Base-by-base conservation (phyloP, 2,113 vertebrate species). In the Leucosticte australis region DNA sequence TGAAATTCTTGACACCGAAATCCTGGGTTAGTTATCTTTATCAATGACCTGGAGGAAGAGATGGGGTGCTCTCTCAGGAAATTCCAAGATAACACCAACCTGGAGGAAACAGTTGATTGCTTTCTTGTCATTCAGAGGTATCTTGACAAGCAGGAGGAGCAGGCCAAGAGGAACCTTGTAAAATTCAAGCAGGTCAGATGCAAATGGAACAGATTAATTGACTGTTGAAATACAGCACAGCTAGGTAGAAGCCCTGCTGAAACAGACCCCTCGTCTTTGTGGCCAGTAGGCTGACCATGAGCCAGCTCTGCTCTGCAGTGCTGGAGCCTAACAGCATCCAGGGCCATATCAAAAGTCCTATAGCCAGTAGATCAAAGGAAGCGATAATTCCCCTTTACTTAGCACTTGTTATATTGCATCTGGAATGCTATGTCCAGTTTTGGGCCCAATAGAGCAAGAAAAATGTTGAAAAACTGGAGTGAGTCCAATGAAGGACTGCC, bases 391-490 rank as follows among this genome's bases (percentile, higher is more conserved):
- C 41, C 46, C 42, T 70, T 87, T 53, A 78, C 42, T 90, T 77
- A 55, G 75, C 47, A 83, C 83, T 88, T 89, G 21, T 39, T 86
- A 86, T 37, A 56, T 27, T 83, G 50, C 37, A 80, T 60, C 63
- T 92, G 67, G 73, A 93, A 87, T 31, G 37, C 13, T 89, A 24
- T 49, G 82, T 89, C 64, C 64, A 70, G 46, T 81, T 73, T 77
- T 60, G 59, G 64, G 81, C 69, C 55, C 59, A 89, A 65, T 4
- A 84, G 64, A 31, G 41, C 22, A 81, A 81, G 21, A 82, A 63
- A 88, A 52, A 88, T 59, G 62, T 49, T 87, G 73, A 91, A 87
- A 81, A 94, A 31, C 42, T 65, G 73, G 55, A 93, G 26, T 44
- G 15, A 80, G 27, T 65, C 64, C 77, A 91, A n/a, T 35, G 81